Conservation (phyloP, 2,113 vertebrate genomes). For the Chunga burmeisteri region DNA sequence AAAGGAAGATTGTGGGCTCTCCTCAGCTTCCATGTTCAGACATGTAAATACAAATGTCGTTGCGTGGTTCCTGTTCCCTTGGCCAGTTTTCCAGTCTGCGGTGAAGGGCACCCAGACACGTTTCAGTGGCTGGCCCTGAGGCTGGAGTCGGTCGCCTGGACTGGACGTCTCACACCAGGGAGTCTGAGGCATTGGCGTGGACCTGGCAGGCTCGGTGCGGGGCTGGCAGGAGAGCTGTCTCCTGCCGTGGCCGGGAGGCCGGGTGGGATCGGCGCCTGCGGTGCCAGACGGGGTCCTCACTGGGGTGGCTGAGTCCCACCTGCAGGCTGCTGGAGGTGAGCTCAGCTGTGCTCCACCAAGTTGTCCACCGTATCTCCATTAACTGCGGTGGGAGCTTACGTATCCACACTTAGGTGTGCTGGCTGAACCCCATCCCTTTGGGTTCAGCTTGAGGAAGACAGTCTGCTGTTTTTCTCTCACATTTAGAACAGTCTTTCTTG, state of each 20-base stretch:
- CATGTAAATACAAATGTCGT: neutral
- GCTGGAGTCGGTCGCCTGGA: accelerated
- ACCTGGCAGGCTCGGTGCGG: neutral
- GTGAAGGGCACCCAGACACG: neutral
- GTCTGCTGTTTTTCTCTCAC: neutral
- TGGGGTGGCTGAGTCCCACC: neutral
- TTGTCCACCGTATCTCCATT: neutral
- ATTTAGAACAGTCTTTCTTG: neutral
- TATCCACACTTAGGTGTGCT: neutral
- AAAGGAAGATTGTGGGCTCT: neutral
- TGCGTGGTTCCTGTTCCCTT: neutral
- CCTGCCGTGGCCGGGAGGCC: too few relatives aligned
- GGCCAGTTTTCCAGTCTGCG: neutral
- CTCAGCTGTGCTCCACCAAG: neutral
- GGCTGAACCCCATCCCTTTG: neutral
- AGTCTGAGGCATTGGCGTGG: accelerated
- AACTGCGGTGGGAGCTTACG: neutral
- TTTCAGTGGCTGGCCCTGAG: neutral
- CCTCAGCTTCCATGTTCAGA: neutral
- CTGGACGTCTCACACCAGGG: neutral
- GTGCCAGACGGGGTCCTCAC: accelerated
- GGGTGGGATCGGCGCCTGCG: accelerated
- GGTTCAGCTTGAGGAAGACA: neutral
- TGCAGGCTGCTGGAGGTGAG: neutral
- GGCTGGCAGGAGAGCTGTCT: neutral